Evolutionary conservation across 2,113 vertebrate species (phyloP), one percentile per base, ranked within the genome.

Genomic region (Aphelocoma coerulescens): DNA sequence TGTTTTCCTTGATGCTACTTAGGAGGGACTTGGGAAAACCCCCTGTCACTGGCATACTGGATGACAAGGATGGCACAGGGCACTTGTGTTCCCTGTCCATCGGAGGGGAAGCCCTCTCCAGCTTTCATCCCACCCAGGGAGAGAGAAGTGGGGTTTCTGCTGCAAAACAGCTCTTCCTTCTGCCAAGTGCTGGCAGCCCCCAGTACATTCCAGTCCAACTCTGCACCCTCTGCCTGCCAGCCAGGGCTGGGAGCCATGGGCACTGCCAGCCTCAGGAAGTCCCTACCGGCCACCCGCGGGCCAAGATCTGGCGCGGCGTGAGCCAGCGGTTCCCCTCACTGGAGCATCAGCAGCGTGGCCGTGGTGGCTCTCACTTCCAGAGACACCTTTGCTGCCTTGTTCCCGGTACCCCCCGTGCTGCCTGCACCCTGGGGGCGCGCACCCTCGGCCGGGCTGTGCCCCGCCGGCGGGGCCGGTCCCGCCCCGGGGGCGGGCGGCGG

Each of bases 121-220:
- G 26, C 57, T 82, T 93, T 74, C 72, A 49, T 48, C 37, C 26
- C 68, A 71, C 41, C 26, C 32, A 54, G 32, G 37, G 55, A 63
- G 33, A 41, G 30, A 58, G 67, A 72, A 67, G 37, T 12, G 44
- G 20, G 46, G 14, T 44, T 94, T 91, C 15, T 62, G 63, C 91
- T 93, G 67, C n/a, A 80, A 73, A 95, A 71, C 59, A 75, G 28
- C 57, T 94, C 85, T 84, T 79, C 49, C 55, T 81, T 62, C 57
- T 93, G 95, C 97, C 95, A 96, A 96, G 81, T 16, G 32, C 85
- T 33, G 78, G 87, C 75, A 93, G 59, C 41, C 3, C 69, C 43
- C n/a, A 7, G 13, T 5, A 2, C 19, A 59, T 58, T 61, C 41
- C 4, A 0, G 17, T 69, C 91, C 81, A 55, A 43, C 72, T 58